Conservation (phyloP, 1,140 invertebrate genomes). For the Calephelis nemesis region DNA sequence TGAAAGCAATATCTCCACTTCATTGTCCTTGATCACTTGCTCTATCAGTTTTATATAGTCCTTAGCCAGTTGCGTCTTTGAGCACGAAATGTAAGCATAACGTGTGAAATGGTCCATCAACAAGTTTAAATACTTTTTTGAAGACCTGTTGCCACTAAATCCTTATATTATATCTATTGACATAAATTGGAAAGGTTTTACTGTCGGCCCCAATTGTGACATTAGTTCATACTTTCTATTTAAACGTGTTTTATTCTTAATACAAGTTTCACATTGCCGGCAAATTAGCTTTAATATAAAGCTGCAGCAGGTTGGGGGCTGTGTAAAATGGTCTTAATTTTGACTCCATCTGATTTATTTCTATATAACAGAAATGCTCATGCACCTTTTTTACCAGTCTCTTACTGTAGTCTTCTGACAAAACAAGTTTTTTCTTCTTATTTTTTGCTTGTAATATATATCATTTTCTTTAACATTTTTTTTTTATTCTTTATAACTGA, state of each 20-base stretch:
- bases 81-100: constrained; percentile 35
- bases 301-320: constrained; percentile 23
- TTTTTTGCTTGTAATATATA: constrained; percentile 30
- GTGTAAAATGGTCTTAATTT: constrained; percentile 28
- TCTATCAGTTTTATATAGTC: constrained; percentile 37
- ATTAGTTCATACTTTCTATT: constrained; percentile 28
- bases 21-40: constrained; percentile 27
- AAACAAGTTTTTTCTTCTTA: constrained; percentile 29
- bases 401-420: constrained; percentile 39
- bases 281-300: constrained; percentile 26
- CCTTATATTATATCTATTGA: constrained; percentile 37
- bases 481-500: constrained; percentile 27
- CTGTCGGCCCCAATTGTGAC: constrained; percentile 32
- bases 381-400: constrained; percentile 36
- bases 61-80: constrained; percentile 37
- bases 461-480: constrained; percentile 26
- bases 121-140: constrained; percentile 27
- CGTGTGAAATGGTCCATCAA: constrained; percentile 28
- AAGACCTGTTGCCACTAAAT: constrained; percentile 26
- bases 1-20: constrained; percentile 33
- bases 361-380: constrained; percentile 34
- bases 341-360: constrained; percentile 32
- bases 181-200: constrained; percentile 35
- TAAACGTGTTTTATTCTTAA: constrained; percentile 30
- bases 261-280: constrained; percentile 30